Percentiles rank a stretch among this genome's conserved stretches.
These are phyloP conservation scores for Platyrinchus mystaceus DNA, from an alignment of 2,797 vertebrate species.

Conservation along the genomic window DNA sequence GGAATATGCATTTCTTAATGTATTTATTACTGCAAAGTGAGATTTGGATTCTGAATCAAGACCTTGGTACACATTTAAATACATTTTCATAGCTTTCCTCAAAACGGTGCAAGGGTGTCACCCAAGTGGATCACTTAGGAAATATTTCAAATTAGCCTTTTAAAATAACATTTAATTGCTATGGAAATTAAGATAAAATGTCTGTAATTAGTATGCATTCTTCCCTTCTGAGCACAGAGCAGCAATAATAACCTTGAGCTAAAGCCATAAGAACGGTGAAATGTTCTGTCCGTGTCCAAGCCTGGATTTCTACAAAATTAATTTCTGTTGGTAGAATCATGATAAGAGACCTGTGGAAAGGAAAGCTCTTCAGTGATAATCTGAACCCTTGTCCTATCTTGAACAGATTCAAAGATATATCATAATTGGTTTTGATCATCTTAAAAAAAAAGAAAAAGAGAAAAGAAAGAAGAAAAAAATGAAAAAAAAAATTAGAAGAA, in stretches of 20 bases:
- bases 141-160: slow-evolving; percentile 41
- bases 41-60: neutral
- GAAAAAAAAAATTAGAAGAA: neutral
- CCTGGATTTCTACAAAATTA: slow-evolving; percentile 24
- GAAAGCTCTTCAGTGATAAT: slow-evolving; percentile 17
- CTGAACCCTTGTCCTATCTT: neutral
- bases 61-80: neutral
- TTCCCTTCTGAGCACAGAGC: slow-evolving; percentile 25
- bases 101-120: neutral
- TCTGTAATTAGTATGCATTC: neutral
- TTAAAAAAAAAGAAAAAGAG: neutral
- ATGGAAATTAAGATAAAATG: slow-evolving; percentile 14
- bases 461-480: too few species aligned
- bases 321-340: slow-evolving; percentile 12
- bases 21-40: neutral
- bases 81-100: neutral
- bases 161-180: slow-evolving; percentile 18
- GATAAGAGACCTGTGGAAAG: slow-evolving; percentile 17
- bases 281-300: neutral
- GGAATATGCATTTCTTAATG: neutral
- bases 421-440: slow-evolving; percentile 3
- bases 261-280: neutral
- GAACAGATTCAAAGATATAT: neutral
- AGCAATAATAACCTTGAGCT: neutral
- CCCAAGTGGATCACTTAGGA: neutral